Conservation (phyloP, 23 tunicate species). For the Trididemnum clinides region DNA sequence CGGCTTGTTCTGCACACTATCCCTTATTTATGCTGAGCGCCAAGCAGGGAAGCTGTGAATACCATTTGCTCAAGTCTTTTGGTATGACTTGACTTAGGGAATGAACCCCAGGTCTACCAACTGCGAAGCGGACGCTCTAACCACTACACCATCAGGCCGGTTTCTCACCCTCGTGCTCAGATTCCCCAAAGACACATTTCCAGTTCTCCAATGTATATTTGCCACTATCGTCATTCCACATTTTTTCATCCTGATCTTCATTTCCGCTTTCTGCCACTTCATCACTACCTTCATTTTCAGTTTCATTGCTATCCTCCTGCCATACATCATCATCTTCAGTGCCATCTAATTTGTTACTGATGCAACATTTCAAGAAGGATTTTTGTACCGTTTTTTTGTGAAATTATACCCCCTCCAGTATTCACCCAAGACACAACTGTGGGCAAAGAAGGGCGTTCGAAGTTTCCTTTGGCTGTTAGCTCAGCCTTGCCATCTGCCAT, state of each 20-base stretch:
- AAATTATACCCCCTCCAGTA: neutral
- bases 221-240: neutral
- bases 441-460: conserved; percentile 3
- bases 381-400: neutral
- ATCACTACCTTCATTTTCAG: conserved; percentile 2
- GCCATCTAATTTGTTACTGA: conserved; percentile 4
- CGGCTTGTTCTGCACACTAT: too few relatives aligned
- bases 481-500: conserved; percentile 6
- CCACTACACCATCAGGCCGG: too few relatives aligned
- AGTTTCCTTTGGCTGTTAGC: conserved; percentile 13
- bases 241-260: neutral
- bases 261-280: conserved; percentile 1
- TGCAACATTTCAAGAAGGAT: conserved; percentile 1
- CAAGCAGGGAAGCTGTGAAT: too few relatives aligned
- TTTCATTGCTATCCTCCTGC: neutral
- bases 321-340: conserved; percentile 8
- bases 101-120: too few relatives aligned
- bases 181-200: conserved; percentile 18
- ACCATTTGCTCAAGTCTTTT: too few relatives aligned
- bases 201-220: neutral
- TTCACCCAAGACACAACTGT: conserved; percentile 39
- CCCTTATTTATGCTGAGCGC: too few relatives aligned
- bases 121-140: too few relatives aligned
- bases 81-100: too few relatives aligned
- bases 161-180: neutral